Percentiles rank a stretch among this genome's conserved stretches.
phyloP scores from a whole-genome alignment of 2,797 vertebrate species.

The Caiman crocodilus region DNA sequence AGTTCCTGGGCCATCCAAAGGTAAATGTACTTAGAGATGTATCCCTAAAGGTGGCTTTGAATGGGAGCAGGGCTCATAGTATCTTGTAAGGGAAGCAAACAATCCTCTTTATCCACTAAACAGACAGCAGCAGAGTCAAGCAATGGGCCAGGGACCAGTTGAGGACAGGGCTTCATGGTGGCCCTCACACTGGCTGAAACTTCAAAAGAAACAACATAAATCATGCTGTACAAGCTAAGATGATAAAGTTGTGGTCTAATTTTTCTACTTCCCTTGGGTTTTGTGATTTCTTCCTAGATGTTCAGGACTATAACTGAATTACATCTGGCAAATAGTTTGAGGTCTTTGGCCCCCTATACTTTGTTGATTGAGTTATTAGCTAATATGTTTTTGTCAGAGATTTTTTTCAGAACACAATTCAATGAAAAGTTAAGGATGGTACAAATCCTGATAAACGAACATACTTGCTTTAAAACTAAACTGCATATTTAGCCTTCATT shows the following conservation, averaged over 20 bases:
- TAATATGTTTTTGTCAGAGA: neutral
- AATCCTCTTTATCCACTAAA: neutral
- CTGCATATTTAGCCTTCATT: constrained; percentile 32
- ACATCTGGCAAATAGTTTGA: neutral
- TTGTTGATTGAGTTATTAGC: neutral
- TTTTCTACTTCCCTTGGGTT: neutral
- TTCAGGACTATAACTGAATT: neutral
- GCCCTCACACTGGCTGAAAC: neutral
- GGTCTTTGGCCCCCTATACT: neutral
- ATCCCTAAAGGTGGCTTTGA: too few species aligned
- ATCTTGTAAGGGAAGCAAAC: neutral
- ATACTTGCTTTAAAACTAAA: constrained; percentile 25
- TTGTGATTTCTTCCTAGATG: neutral
- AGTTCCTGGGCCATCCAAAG: too few species aligned
- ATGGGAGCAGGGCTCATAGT: too few species aligned
- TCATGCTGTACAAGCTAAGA: neutral
- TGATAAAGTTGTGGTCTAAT: neutral
- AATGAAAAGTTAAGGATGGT: neutral
- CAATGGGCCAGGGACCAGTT: neutral
- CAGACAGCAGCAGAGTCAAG: too few species aligned
- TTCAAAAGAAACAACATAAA: neutral
- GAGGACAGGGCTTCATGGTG: neutral
- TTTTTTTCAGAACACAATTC: constrained; percentile 7
- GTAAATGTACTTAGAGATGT: too few species aligned
- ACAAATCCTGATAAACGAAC: constrained; percentile 32